phyloP scores from a whole-genome alignment of 2,888 invertebrate genomes.

The Augiades crinisus region DNA sequence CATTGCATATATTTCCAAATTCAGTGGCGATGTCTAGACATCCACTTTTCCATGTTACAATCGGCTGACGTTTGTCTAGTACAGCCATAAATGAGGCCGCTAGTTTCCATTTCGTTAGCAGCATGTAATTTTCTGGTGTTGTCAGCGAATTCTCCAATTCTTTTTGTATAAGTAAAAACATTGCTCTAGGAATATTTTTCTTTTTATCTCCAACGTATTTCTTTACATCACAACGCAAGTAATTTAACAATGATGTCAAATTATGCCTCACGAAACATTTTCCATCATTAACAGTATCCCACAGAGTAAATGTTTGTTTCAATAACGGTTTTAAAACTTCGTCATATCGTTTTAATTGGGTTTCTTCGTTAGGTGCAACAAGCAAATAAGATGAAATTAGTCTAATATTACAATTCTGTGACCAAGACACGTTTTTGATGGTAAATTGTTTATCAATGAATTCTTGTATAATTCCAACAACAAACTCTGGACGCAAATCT shows the following conservation, averaged over 20 bases:
- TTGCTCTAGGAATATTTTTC: constrained; percentile 39
- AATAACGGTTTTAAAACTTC: constrained; percentile 46
- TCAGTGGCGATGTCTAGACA: constrained; percentile 38
- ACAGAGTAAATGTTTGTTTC: constrained; percentile 39
- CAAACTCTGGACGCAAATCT: constrained; percentile 44
- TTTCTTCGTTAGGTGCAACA: constrained; percentile 41
- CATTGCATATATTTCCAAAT: constrained; percentile 45
- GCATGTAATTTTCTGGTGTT: constrained; percentile 48
- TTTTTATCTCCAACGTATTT: constrained; percentile 32
- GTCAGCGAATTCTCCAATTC: constrained; percentile 40
- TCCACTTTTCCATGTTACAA: constrained; percentile 37
- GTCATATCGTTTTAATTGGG: constrained; percentile 47
- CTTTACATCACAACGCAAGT: constrained; percentile 41
- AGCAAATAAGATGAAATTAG: constrained; percentile 49
- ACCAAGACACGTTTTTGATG: constrained; percentile 24
- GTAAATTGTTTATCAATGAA: constrained; percentile 43
- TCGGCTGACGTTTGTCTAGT: constrained; percentile 31
- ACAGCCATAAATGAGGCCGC: constrained; percentile 41
- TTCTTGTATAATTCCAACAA: constrained; percentile 44
- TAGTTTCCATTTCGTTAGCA: constrained; percentile 52
- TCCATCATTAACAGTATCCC: constrained; percentile 39
- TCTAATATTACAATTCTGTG: constrained; percentile 31
- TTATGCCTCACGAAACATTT: constrained; percentile 35
- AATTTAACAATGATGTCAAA: constrained; percentile 38
- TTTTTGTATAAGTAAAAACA: constrained; percentile 40